Evolutionary conservation across 2,797 vertebrate species (phyloP), one percentile per base, ranked within the genome.

Genomic region (Sebastes umbrosus): DNA sequence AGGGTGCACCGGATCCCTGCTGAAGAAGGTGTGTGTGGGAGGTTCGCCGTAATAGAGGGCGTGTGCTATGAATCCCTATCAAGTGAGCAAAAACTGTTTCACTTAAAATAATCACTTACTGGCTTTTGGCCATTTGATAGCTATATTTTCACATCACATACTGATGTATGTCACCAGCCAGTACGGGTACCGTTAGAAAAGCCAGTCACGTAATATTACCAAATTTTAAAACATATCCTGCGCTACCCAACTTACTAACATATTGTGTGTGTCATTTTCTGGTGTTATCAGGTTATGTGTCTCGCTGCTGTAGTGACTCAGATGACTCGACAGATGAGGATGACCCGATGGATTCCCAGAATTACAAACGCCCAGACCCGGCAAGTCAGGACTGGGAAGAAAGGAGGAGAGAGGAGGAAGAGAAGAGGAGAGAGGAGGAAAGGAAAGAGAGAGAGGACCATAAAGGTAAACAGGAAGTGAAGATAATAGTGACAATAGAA

Each of bases 261-360:
- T 29, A 12, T 65, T 71, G 24, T 84, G 24, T 72, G 18, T 84
- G 14, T 54, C 18, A 74, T 63, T 74, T 31, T 71, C 50, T 67
- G 57, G 29, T 86, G 60, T 81, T 66, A 57, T 83, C 79, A 99
- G 99, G 98, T 83, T 99, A 99, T 0, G 97, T 97, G 85, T 98
- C 98, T 29, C 96, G 97, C 74, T 96, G 95, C 73, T 97, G 97
- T 87, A 99, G 97, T 34, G 98, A 99, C 93, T 99, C 98, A 0
- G 98, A 99, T 34, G 97, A 97, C 68, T 97, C 97, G 13, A 97
- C 97, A 2, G 97, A 97, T 24, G 89, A 95, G 54, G 97, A 98
- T 74, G 97, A 97, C 24, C 85, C 94, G 4, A 95, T 94, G 94
- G 97, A 97, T 86, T 91, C 91, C 16, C 92, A 93, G 77, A 89